Evolutionary conservation across 2,113 vertebrate genomes (phyloP), one percentile per base, ranked within the genome.

Genomic region (Salvelinus alpinus): DNA sequence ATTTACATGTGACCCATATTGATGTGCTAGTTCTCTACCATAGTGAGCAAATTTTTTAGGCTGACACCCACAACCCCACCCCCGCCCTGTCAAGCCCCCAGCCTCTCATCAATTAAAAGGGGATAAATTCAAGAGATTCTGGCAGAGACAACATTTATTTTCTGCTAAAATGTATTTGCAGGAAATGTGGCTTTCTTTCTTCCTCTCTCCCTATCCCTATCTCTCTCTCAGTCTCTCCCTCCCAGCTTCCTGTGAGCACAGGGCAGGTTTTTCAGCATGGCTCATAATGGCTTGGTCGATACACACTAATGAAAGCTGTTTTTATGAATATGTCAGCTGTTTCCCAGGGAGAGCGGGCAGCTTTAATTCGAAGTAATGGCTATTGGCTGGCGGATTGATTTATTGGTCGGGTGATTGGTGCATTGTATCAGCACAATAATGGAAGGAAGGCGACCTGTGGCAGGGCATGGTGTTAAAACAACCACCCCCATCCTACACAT

Each of bases 251-350:
- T 71, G 8, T 71, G 48, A 13, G 48, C 27, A 14, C 4, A 22
- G 24, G 22, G 62, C 62, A 24, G n/a, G 11, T 64, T 72, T 59
- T 22, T 59, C 14, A 44, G 29, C 24, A 70, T 71, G 66, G 70
- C 65, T 66, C 69, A 51, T 75, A 76, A 78, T 75, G 76, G 78
- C 72, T 80, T 67, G 65, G 73, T 84, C 82, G 70, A 84, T 80
- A 76, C 62, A 27, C 73, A 67, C n/a, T 73, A 74, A 84, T 80
- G 76, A 83, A 75, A 64, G 65, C 69, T 72, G 54, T 66, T 80
- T 80, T 72, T 69, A 80, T 84, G 78, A 78, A 75, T 62, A 75
- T 71, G 73, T 83, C 78, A 65, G 62, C 57, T 70, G 48, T 72
- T 80, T 78, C 59, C 64, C 64, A 71, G 20, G 71, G 72, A 68